A percentile compares a stretch with the other conserved stretches of the same genome.
phyloP scores from a whole-genome alignment of 1,140 invertebrate genomes.

The Augochlora pura region DNA sequence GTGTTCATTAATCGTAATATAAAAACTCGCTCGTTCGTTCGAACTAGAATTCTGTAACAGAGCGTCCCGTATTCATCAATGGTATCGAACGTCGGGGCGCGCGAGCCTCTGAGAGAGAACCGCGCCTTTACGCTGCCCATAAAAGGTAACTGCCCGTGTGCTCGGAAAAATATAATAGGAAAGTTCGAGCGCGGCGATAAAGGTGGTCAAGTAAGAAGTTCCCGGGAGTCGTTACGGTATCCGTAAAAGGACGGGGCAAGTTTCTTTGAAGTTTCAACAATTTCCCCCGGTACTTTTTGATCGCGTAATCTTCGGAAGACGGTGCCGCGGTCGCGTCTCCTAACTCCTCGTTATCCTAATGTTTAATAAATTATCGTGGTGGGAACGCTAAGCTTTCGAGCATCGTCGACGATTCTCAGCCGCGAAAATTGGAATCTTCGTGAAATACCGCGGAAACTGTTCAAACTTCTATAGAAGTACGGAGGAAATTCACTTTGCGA shows the following conservation, averaged over 20 bases:
- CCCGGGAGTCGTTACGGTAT: slow-evolving; percentile 12
- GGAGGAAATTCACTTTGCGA: background rate
- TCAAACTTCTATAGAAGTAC: too few species aligned
- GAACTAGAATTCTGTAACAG: too few species aligned
- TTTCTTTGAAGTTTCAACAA: background rate
- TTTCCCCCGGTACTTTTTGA: background rate
- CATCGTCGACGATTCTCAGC: too few species aligned
- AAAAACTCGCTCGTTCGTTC: too few species aligned
- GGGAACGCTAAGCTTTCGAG: too few species aligned
- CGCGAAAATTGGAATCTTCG: too few species aligned
- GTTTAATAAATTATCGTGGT: background rate
- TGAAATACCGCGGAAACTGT: too few species aligned
- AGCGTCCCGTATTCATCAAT: too few species aligned
- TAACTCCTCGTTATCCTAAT: background rate
- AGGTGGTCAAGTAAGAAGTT: slow-evolving; percentile 31
- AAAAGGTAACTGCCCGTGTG: background rate
- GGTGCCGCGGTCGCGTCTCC: too few species aligned
- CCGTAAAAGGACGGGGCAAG: slow-evolving; percentile 14
- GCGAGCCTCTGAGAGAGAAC: too few species aligned
- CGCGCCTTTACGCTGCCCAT: background rate
- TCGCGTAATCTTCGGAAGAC: background rate
- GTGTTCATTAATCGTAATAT: too few species aligned
- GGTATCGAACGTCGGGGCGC: too few species aligned
- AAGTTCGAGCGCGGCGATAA: slow-evolving; percentile 18
- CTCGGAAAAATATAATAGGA: slow-evolving; percentile 22